Conservation (phyloP, 1,140 invertebrate species). For the Prorops nasuta region DNA sequence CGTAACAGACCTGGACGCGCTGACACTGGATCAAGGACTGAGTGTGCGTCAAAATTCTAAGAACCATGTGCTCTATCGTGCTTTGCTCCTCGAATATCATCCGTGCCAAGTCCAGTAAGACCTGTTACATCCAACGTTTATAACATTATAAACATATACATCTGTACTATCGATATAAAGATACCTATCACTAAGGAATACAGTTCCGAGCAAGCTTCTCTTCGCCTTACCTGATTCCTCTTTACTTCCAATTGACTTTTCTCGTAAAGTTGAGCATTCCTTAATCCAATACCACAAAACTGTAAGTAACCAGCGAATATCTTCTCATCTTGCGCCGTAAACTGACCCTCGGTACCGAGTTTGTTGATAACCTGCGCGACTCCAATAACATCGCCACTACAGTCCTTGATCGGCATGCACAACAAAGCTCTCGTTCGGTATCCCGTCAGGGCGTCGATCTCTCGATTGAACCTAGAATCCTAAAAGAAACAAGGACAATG, state of each 20-base stretch:
- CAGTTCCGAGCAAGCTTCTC: background rate
- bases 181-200: too few species aligned
- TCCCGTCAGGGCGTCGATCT: slow-evolving; percentile 89
- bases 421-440: slow-evolving; percentile 89
- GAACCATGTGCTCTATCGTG: slow-evolving; percentile 92
- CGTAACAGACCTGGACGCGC: slow-evolving; percentile 74
- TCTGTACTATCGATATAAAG: slow-evolving; percentile 6
- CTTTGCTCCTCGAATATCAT: slow-evolving; percentile 98
- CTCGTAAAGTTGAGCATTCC: slow-evolving; percentile 93
- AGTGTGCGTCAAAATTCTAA: slow-evolving; percentile 91
- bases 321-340: slow-evolving; percentile 85
- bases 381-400: slow-evolving; percentile 90
- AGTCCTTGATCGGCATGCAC: slow-evolving; percentile 96
- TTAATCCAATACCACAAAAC: slow-evolving; percentile 92
- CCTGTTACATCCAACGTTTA: slow-evolving; percentile 53
- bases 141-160: slow-evolving; percentile 18
- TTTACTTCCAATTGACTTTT: slow-evolving; percentile 91
- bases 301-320: slow-evolving; percentile 91
- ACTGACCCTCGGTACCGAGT: slow-evolving; percentile 69
- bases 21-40: slow-evolving; percentile 93
- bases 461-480: slow-evolving; percentile 89
- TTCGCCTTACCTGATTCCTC: slow-evolving; percentile 82
- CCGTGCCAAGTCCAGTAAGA: slow-evolving; percentile 86
- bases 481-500: slow-evolving; percentile 45
- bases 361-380: slow-evolving; percentile 98